Evolutionary conservation across 2,113 vertebrate species (phyloP).

Genomic region (Sinocyclocheilus anophthalmus): DNA sequence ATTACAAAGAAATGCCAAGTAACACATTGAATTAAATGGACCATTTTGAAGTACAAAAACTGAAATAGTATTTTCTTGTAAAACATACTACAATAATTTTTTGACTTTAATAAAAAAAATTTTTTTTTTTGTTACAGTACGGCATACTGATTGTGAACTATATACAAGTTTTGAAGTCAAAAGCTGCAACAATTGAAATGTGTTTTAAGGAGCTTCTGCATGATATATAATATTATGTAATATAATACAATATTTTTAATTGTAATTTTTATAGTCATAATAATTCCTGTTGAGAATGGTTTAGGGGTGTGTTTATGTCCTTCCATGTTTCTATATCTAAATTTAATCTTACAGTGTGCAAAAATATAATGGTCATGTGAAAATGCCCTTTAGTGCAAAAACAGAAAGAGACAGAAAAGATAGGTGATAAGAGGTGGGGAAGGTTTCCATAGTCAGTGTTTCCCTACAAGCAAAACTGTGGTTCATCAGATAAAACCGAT

Average conservation of each 20-base stretch:
- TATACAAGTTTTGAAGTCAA: not conserved
- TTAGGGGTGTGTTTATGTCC: not conserved
- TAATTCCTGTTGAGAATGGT: not conserved
- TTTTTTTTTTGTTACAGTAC: no score
- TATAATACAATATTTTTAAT: not conserved
- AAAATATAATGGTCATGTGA: not conserved
- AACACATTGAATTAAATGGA: no score
- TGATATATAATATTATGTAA: not conserved
- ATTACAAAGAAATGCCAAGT: no score
- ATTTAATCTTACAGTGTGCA: not conserved
- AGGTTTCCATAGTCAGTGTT: not conserved
- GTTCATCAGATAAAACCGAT: slow-evolving; percentile 65
- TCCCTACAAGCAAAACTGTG: slow-evolving; percentile 16
- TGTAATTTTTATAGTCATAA: not conserved
- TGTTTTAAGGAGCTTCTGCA: not conserved
- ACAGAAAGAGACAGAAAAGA: not conserved
- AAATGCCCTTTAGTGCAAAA: slow-evolving; percentile 5
- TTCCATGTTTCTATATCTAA: no score
- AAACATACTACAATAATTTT: no score
- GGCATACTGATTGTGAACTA: no score
- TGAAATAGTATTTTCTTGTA: no score
- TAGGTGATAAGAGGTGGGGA: not conserved
- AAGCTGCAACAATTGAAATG: not conserved
- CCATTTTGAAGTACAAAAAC: no score
- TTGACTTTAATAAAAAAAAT: no score